Evolutionary conservation across 2,888 invertebrate species (phyloP).

Genomic region (Galeruca laticollis): DNA sequence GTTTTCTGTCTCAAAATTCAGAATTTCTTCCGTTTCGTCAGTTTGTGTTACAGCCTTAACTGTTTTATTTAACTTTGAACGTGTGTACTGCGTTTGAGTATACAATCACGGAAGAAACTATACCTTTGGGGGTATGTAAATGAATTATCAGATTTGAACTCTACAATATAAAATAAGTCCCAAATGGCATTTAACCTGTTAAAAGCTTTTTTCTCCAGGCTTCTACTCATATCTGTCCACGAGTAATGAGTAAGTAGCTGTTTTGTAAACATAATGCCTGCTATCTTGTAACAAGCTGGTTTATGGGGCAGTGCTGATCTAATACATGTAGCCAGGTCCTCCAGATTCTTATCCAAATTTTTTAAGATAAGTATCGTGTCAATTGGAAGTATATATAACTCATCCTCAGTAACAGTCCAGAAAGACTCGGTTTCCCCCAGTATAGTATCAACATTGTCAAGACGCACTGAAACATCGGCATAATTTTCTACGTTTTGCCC

Average conservation of each 20-base stretch:
- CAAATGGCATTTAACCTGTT: slow-evolving; percentile 24
- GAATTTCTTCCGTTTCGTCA: no score
- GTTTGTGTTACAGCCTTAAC: no score
- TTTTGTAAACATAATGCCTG: slow-evolving; percentile 29
- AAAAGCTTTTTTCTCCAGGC: slow-evolving; percentile 28
- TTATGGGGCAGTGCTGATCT: slow-evolving; percentile 25
- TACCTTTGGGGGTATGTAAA: no score
- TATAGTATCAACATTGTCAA: slow-evolving; percentile 29
- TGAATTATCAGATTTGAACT: slow-evolving; percentile 28
- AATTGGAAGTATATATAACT: slow-evolving; percentile 17
- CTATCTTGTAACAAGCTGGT: slow-evolving; percentile 21
- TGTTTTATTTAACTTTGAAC: no score
- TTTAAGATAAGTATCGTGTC: slow-evolving; percentile 11
- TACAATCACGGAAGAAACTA: no score
- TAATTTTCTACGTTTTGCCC: slow-evolving; percentile 17
- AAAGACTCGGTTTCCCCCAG: slow-evolving; percentile 28
- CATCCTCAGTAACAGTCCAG: slow-evolving; percentile 24
- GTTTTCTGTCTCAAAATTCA: no score
- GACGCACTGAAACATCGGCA: slow-evolving; percentile 30
- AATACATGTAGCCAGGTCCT: slow-evolving; percentile 11
- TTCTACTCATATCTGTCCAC: slow-evolving; percentile 34
- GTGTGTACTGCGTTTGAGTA: no score
- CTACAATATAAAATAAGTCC: slow-evolving; percentile 31
- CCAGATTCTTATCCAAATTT: slow-evolving; percentile 16
- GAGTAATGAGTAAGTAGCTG: slow-evolving; percentile 31